Evolutionary conservation across 1,140 invertebrate species (phyloP).

Genomic region (Drosophila pallidifrons): DNA sequence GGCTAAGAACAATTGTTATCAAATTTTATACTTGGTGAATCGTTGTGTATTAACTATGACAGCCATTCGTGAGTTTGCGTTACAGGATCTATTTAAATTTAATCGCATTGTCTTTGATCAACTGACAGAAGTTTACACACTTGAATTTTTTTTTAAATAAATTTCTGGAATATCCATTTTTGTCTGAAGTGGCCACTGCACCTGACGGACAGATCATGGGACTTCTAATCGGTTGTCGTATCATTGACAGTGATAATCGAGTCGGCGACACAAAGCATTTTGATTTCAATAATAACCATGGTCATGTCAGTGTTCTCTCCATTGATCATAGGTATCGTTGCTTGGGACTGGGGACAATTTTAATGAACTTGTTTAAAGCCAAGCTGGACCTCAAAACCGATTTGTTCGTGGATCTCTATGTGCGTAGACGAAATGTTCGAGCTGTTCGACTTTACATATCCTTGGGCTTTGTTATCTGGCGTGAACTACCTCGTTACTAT

Average conservation of each 20-base stretch:
- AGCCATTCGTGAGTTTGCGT: constrained; percentile 25
- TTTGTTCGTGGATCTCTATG: constrained; percentile 49
- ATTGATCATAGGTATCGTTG: constrained; percentile 48
- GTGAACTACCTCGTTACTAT: constrained; percentile 38
- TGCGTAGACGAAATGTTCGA: constrained; percentile 34
- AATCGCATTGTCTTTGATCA: constrained; percentile 50
- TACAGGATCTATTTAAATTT: constrained; percentile 52
- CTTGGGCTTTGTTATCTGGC: constrained; percentile 48
- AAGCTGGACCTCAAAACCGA: constrained; percentile 1
- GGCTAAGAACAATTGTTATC: neutral
- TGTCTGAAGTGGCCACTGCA: constrained; percentile 28
- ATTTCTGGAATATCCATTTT: constrained; percentile 41
- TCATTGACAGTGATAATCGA: neutral
- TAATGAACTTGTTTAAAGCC: constrained; percentile 24
- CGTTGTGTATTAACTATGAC: constrained; percentile 29
- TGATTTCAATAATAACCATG: constrained; percentile 19
- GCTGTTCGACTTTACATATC: constrained; percentile 49
- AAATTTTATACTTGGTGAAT: neutral
- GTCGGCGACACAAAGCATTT: neutral
- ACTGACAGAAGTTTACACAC: constrained; percentile 41
- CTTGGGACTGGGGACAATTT: constrained; percentile 40
- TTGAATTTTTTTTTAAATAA: constrained; percentile 21
- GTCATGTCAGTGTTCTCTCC: constrained; percentile 46
- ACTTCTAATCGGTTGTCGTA: constrained; percentile 33
- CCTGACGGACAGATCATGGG: constrained; percentile 41